Conservation (phyloP, 2,888 invertebrate species). For the Dasysyrphus albostriatus region DNA sequence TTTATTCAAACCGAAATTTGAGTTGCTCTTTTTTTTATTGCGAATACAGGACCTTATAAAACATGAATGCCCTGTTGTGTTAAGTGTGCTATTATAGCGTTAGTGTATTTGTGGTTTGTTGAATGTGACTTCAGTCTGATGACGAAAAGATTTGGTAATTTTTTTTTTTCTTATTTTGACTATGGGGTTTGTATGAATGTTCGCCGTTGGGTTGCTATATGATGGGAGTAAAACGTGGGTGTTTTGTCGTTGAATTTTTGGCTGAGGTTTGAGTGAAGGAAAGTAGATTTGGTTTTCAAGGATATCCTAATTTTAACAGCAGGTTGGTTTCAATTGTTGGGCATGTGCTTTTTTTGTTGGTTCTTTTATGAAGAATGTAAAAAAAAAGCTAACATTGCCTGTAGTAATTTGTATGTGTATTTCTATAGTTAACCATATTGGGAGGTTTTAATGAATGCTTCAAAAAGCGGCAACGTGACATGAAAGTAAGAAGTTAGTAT, state of each 20-base stretch:
- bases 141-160: constrained; percentile 15
- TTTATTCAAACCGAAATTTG: not conserved
- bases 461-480: no score
- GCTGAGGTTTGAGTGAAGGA: not conserved
- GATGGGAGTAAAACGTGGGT: no score
- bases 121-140: constrained; percentile 11
- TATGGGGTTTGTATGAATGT: constrained; percentile 10
- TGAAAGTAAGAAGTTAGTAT: no score
- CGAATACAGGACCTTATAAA: constrained; percentile 5
- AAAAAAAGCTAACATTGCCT: not conserved
- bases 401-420: no score
- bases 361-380: not conserved
- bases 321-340: constrained; percentile 1
- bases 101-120: constrained; percentile 10
- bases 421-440: no score
- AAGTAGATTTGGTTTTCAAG: constrained; percentile 12
- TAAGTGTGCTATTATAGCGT: constrained; percentile 6
- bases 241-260: no score
- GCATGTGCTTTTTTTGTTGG: not conserved
- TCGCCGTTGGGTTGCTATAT: not conserved
- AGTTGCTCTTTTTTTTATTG: not conserved
- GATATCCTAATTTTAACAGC: constrained; percentile 26
- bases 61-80: constrained; percentile 11
- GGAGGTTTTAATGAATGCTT: not conserved
- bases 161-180: no score